Base-by-base conservation (phyloP, 2,797 vertebrate genomes). In the Bucorvus abyssinicus region DNA sequence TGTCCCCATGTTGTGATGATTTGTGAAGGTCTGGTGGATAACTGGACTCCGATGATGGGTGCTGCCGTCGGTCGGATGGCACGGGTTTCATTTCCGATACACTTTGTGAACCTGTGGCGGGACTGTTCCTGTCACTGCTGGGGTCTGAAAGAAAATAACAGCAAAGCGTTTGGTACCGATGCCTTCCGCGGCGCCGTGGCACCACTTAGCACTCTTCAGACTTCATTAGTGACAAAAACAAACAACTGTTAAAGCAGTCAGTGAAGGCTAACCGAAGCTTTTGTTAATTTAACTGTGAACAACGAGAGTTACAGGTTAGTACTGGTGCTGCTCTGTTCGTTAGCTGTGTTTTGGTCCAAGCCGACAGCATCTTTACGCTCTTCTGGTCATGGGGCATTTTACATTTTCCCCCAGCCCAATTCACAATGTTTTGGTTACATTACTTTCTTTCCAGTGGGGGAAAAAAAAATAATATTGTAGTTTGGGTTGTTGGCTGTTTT, bases 71-170 rank as follows among this genome's bases (percentile, higher is more conserved):
- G 96, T 98, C 98, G 8, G 95, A 94, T 91, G 98, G 98, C 91
- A 87, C 68, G 45, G 96, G 60, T 97, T 98, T 99, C 98, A 99
- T 98, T 99, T 99, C 98, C 99, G 99, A 98, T 99, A 99, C 95
- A 98, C 98, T 98, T 99, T 99, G 99, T 98, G 99, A 97, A 98
- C 99, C 97, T 98, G 98, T 59, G 98, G 98, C 85, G 98, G 98
- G 96, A 98, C 97, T 98, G 98, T 97, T 96, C 98, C 98, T 96
- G 98, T 98, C 98, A 98, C 97, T 97, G 98, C 97, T 97, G 98
- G 97, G 97, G 98, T 98, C 99, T 99, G 99, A 93, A 98, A 99
- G 87, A 98, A 98, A 96, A 97, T n/a, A 95, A 98, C 84, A 98
- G 91, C 79, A 82, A 88, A 97, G 84, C n/a, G 78, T 96, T 98